These are phyloP conservation scores for Chironomus tepperi DNA, from an alignment of 1,140 invertebrate species.

Conservation along the genomic window DNA sequence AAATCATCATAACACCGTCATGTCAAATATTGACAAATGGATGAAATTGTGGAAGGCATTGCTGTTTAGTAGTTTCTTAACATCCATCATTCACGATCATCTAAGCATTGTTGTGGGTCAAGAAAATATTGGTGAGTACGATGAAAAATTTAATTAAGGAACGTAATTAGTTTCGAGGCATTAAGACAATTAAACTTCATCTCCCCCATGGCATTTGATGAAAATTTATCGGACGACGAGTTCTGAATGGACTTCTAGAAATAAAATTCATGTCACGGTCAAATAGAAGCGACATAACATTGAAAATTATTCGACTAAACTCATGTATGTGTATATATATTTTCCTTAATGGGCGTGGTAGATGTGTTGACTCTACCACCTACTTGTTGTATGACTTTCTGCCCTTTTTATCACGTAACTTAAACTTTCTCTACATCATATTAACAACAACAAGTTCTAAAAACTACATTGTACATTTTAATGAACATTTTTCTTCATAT, in stretches of 20 bases:
- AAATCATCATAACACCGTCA: conserved; percentile 6
- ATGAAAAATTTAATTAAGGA: too few relatives aligned
- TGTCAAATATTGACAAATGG: conserved; percentile 23
- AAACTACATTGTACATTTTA: neutral
- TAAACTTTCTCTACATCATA: neutral
- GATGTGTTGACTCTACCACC: neutral
- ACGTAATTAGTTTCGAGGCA: too few relatives aligned
- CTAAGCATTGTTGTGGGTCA: conserved; percentile 1
- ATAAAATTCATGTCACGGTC: too few relatives aligned
- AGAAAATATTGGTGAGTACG: neutral
- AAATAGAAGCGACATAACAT: too few relatives aligned
- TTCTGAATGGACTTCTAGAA: too few relatives aligned
- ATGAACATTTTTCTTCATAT: neutral
- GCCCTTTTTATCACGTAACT: neutral
- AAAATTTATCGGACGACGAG: too few relatives aligned
- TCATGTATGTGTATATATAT: too few relatives aligned
- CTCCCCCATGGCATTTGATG: too few relatives aligned
- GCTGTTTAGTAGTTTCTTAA: neutral
- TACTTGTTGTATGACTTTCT: neutral
- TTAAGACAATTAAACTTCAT: too few relatives aligned
- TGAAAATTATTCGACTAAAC: too few relatives aligned
- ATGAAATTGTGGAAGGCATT: conserved; percentile 18
- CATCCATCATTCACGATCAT: conserved; percentile 7
- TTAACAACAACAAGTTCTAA: too few relatives aligned
- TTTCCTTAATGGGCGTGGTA: neutral